Evolutionary conservation across 2,888 invertebrate genomes (phyloP), one percentile per base, ranked within the genome.

Genomic region (Neoaliturus tenellus): DNA sequence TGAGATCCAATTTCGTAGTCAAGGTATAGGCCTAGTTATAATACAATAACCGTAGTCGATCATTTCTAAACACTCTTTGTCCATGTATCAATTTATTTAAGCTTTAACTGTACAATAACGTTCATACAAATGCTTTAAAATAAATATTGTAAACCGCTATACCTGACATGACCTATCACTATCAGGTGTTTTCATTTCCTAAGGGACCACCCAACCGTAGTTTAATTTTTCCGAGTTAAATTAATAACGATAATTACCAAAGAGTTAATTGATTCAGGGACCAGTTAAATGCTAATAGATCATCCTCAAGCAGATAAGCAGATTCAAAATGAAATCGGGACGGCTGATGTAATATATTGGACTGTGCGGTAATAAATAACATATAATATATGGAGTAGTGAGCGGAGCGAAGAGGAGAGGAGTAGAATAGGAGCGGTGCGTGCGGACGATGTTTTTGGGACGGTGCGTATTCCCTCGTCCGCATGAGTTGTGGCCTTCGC

Each of bases 261-360:
- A 48, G 23, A 35, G 75, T 75, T 48, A 75, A 75, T 75, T 75
- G 44, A 75, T 75, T 75, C 75, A 25, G 25, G 31, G 28, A 31
- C 48, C 28, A 48, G 75, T 75, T 75, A 75, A 75, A 75, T 48
- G 48, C 31, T 48, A 48, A 75, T 75, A 75, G 44, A 48, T 75
- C 75, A 48, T 75, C 48, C 28, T 75, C 44, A 75, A 48, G 28
- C n/a, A 75, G 25, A 75, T 75, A 75, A 75, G 48, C 75, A 75
- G 44, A 75, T 75, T 75, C 75, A 48, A 75, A 75, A 75, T 75
- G 75, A 75, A 75, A 75, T 75, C 75, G 20, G 75, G 75, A 75
- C 33, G 44, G 10, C 28, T 75, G 44, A 75, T 35, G 75, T 48
- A 75, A 48, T 39, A 67, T 67, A 67, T 33, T 28, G 67, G 71